A percentile compares a stretch with the other conserved stretches of the same genome.
Conservation (phyloP, 2,888 invertebrate genomes). For the Platynereis dumerilii region DNA sequence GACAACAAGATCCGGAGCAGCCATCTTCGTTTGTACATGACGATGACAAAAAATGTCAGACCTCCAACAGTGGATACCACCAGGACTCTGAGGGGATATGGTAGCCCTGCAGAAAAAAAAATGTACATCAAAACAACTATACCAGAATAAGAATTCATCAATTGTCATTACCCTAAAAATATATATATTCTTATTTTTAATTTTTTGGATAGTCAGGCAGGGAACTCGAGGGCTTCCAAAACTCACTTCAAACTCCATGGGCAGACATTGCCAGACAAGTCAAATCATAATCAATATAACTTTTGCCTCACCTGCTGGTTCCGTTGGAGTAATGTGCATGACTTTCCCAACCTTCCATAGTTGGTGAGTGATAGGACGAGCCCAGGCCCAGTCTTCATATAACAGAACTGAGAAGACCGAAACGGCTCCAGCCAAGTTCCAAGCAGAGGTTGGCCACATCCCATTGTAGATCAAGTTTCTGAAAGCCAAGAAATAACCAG, state of each 20-base stretch:
- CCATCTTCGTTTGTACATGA: slow-evolving; percentile 64
- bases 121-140: too few relatives aligned
- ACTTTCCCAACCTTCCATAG: slow-evolving; percentile 45
- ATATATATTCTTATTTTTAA: too few relatives aligned
- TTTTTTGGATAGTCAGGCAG: too few relatives aligned
- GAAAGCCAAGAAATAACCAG: slow-evolving; percentile 30
- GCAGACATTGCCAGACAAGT: too few relatives aligned
- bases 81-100: slow-evolving; percentile 51
- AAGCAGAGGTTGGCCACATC: slow-evolving; percentile 65
- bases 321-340: too few relatives aligned
- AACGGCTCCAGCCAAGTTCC: slow-evolving; percentile 62
- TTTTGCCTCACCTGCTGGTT: too few relatives aligned
- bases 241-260: too few relatives aligned
- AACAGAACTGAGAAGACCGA: slow-evolving; percentile 56
- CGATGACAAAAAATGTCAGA: slow-evolving; percentile 61
- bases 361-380: slow-evolving; percentile 47
- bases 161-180: too few relatives aligned
- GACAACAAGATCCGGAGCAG: slow-evolving; percentile 55
- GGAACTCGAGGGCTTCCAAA: too few relatives aligned
- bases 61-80: slow-evolving; percentile 60
- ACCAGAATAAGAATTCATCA: too few relatives aligned
- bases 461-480: slow-evolving; percentile 65
- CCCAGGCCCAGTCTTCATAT: slow-evolving; percentile 54
- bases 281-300: too few relatives aligned
- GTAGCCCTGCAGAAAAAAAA: slow-evolving; percentile 44